phyloP scores from a whole-genome alignment of 1,140 invertebrate species.

The Cheumatopsyche charites region DNA sequence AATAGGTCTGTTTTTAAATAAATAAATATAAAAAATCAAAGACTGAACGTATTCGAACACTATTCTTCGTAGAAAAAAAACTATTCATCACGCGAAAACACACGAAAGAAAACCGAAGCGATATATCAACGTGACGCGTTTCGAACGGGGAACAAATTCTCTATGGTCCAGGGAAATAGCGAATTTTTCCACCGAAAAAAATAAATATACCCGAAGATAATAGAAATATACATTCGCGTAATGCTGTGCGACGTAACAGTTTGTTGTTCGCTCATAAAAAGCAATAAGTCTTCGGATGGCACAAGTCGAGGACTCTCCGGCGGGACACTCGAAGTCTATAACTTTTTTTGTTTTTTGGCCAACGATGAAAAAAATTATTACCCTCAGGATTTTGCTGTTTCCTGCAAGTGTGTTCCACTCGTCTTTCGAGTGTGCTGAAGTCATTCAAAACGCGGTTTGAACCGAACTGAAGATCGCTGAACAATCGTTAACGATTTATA shows the following conservation, averaged over 20 bases:
- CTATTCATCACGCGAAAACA: conserved; percentile 11
- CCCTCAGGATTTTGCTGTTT: not conserved
- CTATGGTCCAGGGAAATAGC: too few relatives aligned
- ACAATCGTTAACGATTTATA: too few relatives aligned
- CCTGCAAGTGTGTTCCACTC: not conserved
- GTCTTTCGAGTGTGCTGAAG: not conserved
- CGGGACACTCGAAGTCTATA: not conserved
- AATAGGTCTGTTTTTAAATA: too few relatives aligned
- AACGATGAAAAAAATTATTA: conserved; percentile 2
- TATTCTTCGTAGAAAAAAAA: not conserved
- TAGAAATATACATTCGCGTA: too few relatives aligned
- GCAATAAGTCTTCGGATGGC: conserved; percentile 7
- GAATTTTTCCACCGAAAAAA: too few relatives aligned
- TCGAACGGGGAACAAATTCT: not conserved
- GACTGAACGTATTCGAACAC: too few relatives aligned
- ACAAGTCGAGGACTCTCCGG: not conserved
- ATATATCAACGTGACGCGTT: not conserved
- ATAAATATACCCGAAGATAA: too few relatives aligned
- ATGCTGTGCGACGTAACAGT: too few relatives aligned
- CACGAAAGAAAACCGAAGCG: not conserved
- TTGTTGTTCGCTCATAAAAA: not conserved
- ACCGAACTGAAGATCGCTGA: too few relatives aligned
- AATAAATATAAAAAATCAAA: too few relatives aligned
- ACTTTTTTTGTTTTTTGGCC: conserved; percentile 16
- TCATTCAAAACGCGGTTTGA: not conserved